Evolutionary conservation across 2,113 vertebrate genomes (phyloP).

Genomic region (Cettia cetti): DNA sequence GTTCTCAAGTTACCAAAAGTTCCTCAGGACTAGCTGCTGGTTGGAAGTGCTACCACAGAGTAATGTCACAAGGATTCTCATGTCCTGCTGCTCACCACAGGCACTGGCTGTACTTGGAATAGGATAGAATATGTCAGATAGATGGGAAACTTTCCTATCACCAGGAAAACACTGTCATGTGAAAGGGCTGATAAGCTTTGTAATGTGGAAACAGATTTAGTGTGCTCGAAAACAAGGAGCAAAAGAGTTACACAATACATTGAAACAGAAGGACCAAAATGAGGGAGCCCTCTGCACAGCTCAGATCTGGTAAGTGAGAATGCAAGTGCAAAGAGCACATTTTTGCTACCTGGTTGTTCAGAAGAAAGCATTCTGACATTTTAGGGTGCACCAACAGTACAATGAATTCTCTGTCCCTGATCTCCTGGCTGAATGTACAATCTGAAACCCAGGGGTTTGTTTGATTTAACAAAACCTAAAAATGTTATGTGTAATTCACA

Average conservation of each 20-base stretch:
- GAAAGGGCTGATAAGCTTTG: not conserved
- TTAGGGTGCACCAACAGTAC: not conserved
- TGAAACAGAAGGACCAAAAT: not conserved
- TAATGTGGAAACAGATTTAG: not conserved
- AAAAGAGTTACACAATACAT: not conserved
- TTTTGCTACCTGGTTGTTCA: not conserved
- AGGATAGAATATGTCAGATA: accelerated
- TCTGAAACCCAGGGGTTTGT: not conserved
- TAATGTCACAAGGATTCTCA: not conserved
- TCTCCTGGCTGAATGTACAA: not conserved
- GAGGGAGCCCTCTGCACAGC: not conserved
- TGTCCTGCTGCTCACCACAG: not conserved
- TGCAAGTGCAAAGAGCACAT: not conserved
- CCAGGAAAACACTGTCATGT: not conserved
- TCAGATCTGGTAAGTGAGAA: not conserved
- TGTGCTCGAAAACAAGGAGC: not conserved
- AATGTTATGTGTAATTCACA: accelerated
- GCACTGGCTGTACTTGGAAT: not conserved
- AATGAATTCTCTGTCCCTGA: not conserved
- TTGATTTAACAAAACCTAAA: not conserved
- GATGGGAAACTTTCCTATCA: not conserved
- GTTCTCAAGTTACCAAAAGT: not conserved
- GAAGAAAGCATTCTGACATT: not conserved
- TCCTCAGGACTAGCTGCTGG: not conserved
- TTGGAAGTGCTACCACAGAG: not conserved